A percentile compares a stretch with the other conserved stretches of the same genome.
These are phyloP conservation scores for Diarsia mendica DNA, from an alignment of 2,888 invertebrate genomes.

Conservation along the genomic window DNA sequence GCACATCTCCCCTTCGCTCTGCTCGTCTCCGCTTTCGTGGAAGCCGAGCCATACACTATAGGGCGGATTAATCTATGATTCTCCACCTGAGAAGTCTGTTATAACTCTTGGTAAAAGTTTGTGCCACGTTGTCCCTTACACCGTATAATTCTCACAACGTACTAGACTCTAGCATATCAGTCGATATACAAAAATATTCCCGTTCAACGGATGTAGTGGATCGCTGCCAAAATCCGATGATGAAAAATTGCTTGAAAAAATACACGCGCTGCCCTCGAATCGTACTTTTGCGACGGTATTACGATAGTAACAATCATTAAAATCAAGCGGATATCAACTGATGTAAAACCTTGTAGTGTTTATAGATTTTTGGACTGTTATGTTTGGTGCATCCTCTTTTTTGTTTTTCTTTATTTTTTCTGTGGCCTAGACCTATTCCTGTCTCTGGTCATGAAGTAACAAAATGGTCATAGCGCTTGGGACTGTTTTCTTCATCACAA, in stretches of 20 bases:
- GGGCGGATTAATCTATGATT: not conserved
- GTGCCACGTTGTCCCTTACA: not conserved
- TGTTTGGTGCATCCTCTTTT: slow-evolving; percentile 26
- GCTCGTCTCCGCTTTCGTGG: no score
- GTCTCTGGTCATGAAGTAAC: not conserved
- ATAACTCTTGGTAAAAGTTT: not conserved
- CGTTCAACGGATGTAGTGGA: slow-evolving; percentile 65
- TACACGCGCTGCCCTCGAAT: slow-evolving; percentile 43
- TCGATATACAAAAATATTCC: slow-evolving; percentile 61
- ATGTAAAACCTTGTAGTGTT: slow-evolving; percentile 32
- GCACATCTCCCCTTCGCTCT: no score
- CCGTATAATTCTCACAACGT: slow-evolving; percentile 36
- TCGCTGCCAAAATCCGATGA: slow-evolving; percentile 63
- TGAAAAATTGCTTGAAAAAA: slow-evolving; percentile 64
- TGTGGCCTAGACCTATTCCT: slow-evolving; percentile 20
- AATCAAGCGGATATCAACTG: slow-evolving; percentile 40
- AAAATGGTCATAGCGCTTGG: not conserved
- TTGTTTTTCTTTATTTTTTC: not conserved
- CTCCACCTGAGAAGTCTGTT: not conserved
- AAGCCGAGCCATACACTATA: not conserved
- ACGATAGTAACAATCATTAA: slow-evolving; percentile 32
- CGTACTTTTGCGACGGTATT: slow-evolving; percentile 27
- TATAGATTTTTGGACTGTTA: slow-evolving; percentile 13
- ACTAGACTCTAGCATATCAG: slow-evolving; percentile 42
- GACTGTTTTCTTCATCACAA: not conserved